Evolutionary conservation across 2,888 invertebrate genomes (phyloP), one percentile per base, ranked within the genome.

Genomic region (Tinea trinotella): DNA sequence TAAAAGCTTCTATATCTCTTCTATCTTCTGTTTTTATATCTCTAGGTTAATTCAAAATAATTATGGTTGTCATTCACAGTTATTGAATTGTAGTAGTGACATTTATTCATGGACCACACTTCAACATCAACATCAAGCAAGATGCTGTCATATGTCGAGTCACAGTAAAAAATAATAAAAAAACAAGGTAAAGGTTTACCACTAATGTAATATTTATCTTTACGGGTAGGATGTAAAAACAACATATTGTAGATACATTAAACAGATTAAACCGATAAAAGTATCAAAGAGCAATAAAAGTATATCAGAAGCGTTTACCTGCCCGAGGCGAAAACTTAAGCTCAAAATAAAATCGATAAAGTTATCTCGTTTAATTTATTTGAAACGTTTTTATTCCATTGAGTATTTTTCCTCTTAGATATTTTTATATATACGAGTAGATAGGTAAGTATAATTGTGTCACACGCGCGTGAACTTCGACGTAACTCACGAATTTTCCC

Each of bases 281-380:
- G n/a, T 30, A 30, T 30, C n/a, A 30, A 30, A 30, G 30, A 30
- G 30, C 30, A 30, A 30, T 40, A 40, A 40, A 40, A 40, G 3
- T 12, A 40, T 40, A 40, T 12, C 40, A 40, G 40, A 12, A 12
- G 13, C 13, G 13, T 40, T 40, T n/a, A 40, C 15, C 15, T 13
- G 13, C 13, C 40, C 12, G 40, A 13, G n/a, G 40, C 40, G 24
- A 30, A 2, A 30, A 30, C 30, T 30, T 7, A 22, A n/a, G 35
- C 35, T 35, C 4, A 35, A 35, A 35, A 12, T 40, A 40, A 40
- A 40, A 40, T 40, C 40, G 40, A 40, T 40, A 40, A 40, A 40
- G 40, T 40, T 40, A 40, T 40, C 40, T 40, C 40, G 40, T 15
- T 40, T 40, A 40, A 40, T 40, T 40, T 40, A 40, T 40, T 40